Base-by-base conservation (phyloP, 2,888 invertebrate species). In the Psylliodes chrysocephalus region DNA sequence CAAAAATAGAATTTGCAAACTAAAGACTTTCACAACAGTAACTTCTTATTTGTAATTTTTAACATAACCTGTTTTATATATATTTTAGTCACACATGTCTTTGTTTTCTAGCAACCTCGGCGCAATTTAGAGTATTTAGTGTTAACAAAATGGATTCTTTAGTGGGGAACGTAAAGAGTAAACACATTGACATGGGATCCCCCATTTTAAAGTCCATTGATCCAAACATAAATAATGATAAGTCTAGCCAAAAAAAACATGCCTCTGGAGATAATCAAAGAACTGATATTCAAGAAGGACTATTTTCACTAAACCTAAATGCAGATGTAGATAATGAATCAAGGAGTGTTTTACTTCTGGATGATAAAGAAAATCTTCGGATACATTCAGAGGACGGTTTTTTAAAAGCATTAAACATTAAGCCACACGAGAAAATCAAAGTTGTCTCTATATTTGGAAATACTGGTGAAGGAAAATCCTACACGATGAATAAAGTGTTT, bases 371-470 rank as follows among this genome's bases (percentile, higher is more conserved):
- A 79, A 82, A 84, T 68, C 77, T 90, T 8, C 85, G 85, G 73
- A 86, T 90, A 5, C 79, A 84, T 3, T 85, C 83, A 35, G 83
- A 84, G 1, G 86, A 87, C 65, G 79, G 87, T 73, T 87, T 90
- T 77, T 76, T 85, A 7, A 78, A 81, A 30, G 80, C 81, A 57
- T 75, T 88, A 18, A 82, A 82, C 49, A 86, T 86, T 56, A 73
- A 77, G 5, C 83, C 84, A 42, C 82, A 80, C 46, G 80, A 82
- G 10, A 88, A 87, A 79, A 87, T 93, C 10, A 93, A 93, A 82
- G 92, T 93, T 12, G 87, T 93, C 0, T 91, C 93, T 8, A 91
- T 94, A 75, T 92, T 93, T 82, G 94, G 94, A 1, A 93, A 92
- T 76, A 91, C 92, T 0, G 93, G 93, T 0, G 93, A 92, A 82